These are phyloP conservation scores for Rhorus exstirpatorius DNA, from an alignment of 2,888 invertebrate species.

Conservation along the genomic window DNA sequence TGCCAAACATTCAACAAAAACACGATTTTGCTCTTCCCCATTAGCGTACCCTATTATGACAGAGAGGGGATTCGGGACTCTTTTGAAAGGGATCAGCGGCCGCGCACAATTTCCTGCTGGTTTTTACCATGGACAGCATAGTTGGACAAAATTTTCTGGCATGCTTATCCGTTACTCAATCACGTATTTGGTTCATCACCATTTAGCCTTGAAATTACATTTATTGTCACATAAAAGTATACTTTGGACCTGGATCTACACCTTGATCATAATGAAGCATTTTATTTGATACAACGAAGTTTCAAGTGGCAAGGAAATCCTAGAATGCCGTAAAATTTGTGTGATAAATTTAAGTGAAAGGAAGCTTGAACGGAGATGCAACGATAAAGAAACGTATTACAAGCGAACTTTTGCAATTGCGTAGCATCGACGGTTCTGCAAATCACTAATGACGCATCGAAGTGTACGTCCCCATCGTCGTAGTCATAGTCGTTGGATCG, in stretches of 20 bases:
- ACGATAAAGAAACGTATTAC: conserved; percentile 31
- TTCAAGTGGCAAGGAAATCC: background rate
- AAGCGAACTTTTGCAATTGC: conserved; percentile 18
- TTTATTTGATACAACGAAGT: background rate
- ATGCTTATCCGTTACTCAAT: background rate
- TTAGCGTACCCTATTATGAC: conserved; percentile 61
- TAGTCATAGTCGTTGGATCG: conserved; percentile 77
- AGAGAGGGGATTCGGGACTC: conserved; percentile 1
- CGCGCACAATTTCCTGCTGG: conserved; percentile 28
- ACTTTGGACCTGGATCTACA: background rate
- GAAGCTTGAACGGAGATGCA: background rate
- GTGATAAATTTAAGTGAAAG: too few species aligned
- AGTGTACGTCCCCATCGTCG: conserved; percentile 51
- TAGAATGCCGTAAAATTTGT: too few species aligned
- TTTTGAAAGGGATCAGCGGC: conserved; percentile 1
- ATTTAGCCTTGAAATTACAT: background rate
- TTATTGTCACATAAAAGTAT: background rate
- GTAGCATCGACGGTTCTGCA: conserved; percentile 74
- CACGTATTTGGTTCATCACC: background rate
- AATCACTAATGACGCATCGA: conserved; percentile 79
- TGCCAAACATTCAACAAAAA: conserved; percentile 63
- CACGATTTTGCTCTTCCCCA: conserved; percentile 54
- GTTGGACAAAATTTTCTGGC: background rate
- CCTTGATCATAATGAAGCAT: background rate
- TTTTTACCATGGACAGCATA: background rate